phyloP scores from a whole-genome alignment of 1,140 invertebrate genomes.

The Scaptomyza graminum region DNA sequence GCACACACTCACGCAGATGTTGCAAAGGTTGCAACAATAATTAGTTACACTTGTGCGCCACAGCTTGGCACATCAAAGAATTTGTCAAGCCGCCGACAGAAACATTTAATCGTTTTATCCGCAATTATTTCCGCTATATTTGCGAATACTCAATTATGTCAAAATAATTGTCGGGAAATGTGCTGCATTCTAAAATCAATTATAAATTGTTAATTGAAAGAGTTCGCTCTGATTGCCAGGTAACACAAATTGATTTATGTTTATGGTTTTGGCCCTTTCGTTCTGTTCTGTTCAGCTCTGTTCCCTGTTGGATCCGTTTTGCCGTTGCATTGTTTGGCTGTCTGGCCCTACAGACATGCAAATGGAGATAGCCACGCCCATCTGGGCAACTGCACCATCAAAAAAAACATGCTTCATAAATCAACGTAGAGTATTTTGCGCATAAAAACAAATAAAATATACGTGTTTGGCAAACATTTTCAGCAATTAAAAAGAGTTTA shows the following conservation, averaged over 20 bases:
- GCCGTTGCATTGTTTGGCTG: constrained; percentile 26
- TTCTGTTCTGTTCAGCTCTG: neutral
- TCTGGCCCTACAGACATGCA: constrained; percentile 24
- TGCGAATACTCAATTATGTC: constrained; percentile 4
- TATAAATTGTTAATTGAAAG: constrained; percentile 60
- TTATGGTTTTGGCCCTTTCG: constrained; percentile 26
- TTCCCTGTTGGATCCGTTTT: neutral
- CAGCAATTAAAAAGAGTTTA: constrained; percentile 1
- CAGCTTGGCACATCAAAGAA: constrained; percentile 4
- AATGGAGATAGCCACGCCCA: constrained; percentile 46
- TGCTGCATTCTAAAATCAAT: constrained; percentile 47
- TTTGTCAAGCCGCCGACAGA: neutral
- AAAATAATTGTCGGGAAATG: neutral
- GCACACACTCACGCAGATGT: constrained; percentile 7
- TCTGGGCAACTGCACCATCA: neutral
- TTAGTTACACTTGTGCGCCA: constrained; percentile 42
- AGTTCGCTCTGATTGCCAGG: constrained; percentile 32
- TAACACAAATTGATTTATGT: constrained; percentile 62
- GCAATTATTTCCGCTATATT: neutral
- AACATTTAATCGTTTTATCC: neutral
- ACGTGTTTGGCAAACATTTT: neutral
- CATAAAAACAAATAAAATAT: too few species aligned
- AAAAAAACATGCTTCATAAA: neutral
- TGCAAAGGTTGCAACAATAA: constrained; percentile 33
- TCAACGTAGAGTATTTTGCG: neutral